Base-by-base conservation (phyloP, 1,140 invertebrate genomes). In the Polypedilum pembai region DNA sequence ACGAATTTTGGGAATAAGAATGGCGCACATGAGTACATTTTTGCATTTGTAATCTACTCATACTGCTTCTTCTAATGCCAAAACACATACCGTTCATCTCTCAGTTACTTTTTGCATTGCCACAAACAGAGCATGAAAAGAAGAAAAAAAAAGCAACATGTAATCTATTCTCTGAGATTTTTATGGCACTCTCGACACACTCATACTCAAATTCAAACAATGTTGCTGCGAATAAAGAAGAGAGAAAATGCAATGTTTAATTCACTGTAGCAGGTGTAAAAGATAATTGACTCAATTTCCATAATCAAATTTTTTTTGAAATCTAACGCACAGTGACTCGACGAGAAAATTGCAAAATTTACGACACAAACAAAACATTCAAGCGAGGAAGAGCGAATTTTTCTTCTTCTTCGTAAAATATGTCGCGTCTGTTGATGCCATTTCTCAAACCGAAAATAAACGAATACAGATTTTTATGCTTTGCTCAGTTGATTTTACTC, bases 261-360 rank as follows among this genome's bases (percentile, higher is more conserved):
- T 69, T 18, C 17, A 69, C 65, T 69, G 65, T 69, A 69, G 65
- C 65, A 69, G 65, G 65, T 69, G 65, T 69, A 69, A 69, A 69
- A 69, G 65, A 69, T 69, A 69, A 69, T 69, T 69, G 65, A 69
- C 65, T 69, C 17, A 69, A 69, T 69, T 69, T 69, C 65, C 65
- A 69, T 69, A 69, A 69, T 69, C 65, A 69, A 69, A 69, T 69
- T 18, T 56, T 18, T 56, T 18, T 0, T 4, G 17, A 18, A 69
- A 69, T 69, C 65, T 69, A 69, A 69, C n/a, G 8, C 3, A 69
- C 7, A 18, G 18, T 1, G 41, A 45, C 8, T n/a, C 45, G 10
- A n/a, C 12, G 45, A 56, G n/a, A 12, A n/a, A 12, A 15, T 12
- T 15, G 12, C 45, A 56, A 56, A 56, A 56, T 56, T 56, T 56